Base-by-base conservation (phyloP, 2,113 vertebrate genomes). In the Spheniscus mendiculus region DNA sequence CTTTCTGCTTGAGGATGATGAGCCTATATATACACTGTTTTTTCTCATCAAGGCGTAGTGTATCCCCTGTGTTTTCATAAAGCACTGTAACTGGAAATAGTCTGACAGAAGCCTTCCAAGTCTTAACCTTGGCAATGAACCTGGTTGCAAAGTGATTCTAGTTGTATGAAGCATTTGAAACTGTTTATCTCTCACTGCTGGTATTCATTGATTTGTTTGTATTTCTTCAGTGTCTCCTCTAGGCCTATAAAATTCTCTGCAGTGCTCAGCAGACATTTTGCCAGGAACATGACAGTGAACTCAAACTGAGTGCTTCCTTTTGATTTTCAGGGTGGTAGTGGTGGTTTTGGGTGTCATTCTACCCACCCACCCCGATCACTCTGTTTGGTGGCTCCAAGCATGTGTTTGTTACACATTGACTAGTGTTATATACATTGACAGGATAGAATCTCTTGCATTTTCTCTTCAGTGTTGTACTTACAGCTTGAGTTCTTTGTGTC, bases 201-300 rank as follows among this genome's bases (percentile, higher is more conserved):
- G 94, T 94, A 95, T 80, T 83, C 96, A 83, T 52, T 96, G 97
- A 96, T 97, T 97, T 98, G 97, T 98, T 97, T 98, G 95, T 97
- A 55, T 97, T 97, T 97, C 86, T 65, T 91, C 94, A 71, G 83
- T 83, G 90, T 89, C 96, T 98, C 96, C 86, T 73, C 83, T 83
- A 95, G 55, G 61, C 91, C 91, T 96, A 52, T 98, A 98, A 98
- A 98, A 97, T 91, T 86, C 93, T 92, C 25, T 47, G 61, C 84
- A 86, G 30, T 87, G 38, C 71, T 62, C 70, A 94, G 85, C 66
- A 67, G 94, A 81, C 74, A 15, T 87, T 93, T 73, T 96, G 94
- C 79, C 93, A 30, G 15, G 89, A 94, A 78, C 83, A 91, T 61
- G 55, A 59, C 87, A 80, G 12, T 59, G 59, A 96, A 74, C 66